Evolutionary conservation across 1,140 invertebrate genomes (phyloP).

Genomic region (Aradophagus sp.): DNA sequence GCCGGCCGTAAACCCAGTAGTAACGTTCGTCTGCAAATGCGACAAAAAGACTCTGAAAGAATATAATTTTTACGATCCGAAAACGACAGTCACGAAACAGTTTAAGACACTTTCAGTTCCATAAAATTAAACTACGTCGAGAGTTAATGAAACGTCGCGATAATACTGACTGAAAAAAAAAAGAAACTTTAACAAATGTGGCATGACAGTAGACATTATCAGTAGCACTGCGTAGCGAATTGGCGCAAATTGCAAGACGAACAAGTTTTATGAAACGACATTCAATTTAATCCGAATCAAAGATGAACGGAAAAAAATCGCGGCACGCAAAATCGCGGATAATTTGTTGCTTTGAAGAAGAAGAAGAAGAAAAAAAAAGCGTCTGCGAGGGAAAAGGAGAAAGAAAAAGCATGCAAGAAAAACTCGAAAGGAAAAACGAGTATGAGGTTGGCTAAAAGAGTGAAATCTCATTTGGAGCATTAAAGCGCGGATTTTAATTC

Average conservation of each 20-base stretch:
- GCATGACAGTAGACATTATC: conserved; percentile 1
- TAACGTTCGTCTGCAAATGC: conserved; percentile 36
- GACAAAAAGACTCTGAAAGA: conserved; percentile 36
- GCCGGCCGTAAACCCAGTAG: conserved; percentile 21
- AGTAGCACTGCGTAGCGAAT: neutral
- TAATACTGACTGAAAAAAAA: conserved; percentile 7
- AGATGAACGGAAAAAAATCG: too few relatives aligned
- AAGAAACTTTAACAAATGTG: conserved; percentile 13
- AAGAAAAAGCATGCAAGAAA: too few relatives aligned
- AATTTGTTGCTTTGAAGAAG: too few relatives aligned
- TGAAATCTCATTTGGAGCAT: conserved; percentile 43
- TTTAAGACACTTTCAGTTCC: conserved; percentile 36
- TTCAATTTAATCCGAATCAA: neutral
- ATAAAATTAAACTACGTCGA: conserved; percentile 40
- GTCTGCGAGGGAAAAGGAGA: conserved; percentile 7
- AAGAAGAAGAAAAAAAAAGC: too few relatives aligned
- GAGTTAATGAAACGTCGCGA: conserved; percentile 36
- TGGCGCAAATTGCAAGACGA: neutral
- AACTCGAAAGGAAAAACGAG: too few relatives aligned
- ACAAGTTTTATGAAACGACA: conserved; percentile 12
- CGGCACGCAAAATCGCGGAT: too few relatives aligned
- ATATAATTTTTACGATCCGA: conserved; percentile 40
- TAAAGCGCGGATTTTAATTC: conserved; percentile 60
- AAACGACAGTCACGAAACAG: conserved; percentile 33
- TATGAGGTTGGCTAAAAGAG: conserved; percentile 28